These are phyloP conservation scores for Atherix ibis DNA, from an alignment of 2,888 invertebrate genomes.

Conservation along the genomic window DNA sequence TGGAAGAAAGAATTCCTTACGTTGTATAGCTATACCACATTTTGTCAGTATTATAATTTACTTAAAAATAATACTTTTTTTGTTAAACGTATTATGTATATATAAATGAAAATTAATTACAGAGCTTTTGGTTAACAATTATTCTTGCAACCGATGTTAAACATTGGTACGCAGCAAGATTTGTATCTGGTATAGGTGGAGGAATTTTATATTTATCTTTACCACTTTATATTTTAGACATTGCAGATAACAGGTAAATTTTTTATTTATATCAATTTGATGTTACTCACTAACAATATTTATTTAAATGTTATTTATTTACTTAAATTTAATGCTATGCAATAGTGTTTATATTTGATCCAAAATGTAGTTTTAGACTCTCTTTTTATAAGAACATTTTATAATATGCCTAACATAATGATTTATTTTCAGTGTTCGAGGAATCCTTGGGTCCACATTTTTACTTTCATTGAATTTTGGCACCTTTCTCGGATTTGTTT, in stretches of 20 bases:
- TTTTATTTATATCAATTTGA: too few relatives aligned
- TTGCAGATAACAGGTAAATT: constrained; percentile 7
- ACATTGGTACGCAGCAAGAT: constrained; percentile 4
- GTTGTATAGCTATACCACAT: constrained; percentile 22
- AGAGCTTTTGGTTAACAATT: constrained; percentile 4
- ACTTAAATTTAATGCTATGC: too few relatives aligned
- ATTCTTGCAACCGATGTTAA: constrained; percentile 4
- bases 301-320: too few relatives aligned
- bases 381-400: neutral
- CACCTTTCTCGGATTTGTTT: constrained; percentile 21
- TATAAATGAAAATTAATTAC: constrained; percentile 1
- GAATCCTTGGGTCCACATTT: constrained; percentile 22
- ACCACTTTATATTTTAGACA: constrained; percentile 8
- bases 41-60: constrained; percentile 20
- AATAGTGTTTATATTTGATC: too few relatives aligned
- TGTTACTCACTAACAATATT: too few relatives aligned
- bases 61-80: neutral
- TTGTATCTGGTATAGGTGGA: constrained; percentile 5
- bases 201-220: constrained; percentile 6
- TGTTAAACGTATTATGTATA: neutral
- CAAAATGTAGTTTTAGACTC: too few relatives aligned
- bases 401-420: neutral
- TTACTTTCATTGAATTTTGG: constrained; percentile 24
- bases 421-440: constrained; percentile 21
- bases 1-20: constrained; percentile 24